Evolutionary conservation across 2,113 vertebrate genomes (phyloP).

Genomic region (Mustelus asterias): DNA sequence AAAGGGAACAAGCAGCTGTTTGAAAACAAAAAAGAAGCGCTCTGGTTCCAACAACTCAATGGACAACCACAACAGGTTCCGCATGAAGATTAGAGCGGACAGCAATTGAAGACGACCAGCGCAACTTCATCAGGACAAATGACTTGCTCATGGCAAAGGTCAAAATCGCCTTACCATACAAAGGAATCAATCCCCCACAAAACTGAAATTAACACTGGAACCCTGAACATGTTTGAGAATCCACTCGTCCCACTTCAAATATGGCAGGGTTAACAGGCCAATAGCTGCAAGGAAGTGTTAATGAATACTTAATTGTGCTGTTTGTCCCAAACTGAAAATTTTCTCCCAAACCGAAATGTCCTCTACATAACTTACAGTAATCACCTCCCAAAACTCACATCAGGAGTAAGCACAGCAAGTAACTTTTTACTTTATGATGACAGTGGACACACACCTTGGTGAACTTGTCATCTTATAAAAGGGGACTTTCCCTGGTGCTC

Average conservation of each 20-base stretch:
- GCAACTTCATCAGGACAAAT: background rate
- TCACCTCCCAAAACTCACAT: background rate
- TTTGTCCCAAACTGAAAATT: background rate
- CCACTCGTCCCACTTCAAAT: background rate
- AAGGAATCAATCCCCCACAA: background rate
- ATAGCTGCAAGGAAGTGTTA: background rate
- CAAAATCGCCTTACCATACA: background rate
- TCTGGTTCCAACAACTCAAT: background rate
- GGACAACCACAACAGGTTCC: background rate
- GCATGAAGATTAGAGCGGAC: too few species aligned
- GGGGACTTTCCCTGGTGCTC: background rate
- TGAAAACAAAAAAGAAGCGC: background rate
- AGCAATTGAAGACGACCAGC: background rate
- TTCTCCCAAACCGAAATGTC: background rate
- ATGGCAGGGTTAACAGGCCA: background rate
- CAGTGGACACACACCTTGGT: background rate
- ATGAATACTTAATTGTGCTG: background rate
- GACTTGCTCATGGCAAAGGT: background rate
- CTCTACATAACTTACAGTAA: background rate
- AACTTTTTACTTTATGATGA: background rate
- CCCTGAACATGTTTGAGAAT: background rate
- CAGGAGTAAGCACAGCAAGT: background rate
- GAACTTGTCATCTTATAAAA: background rate
- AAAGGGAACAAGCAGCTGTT: background rate
- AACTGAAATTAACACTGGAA: background rate